Conservation (phyloP, 2,797 vertebrate genomes). For the Podarcis lilfordi region DNA sequence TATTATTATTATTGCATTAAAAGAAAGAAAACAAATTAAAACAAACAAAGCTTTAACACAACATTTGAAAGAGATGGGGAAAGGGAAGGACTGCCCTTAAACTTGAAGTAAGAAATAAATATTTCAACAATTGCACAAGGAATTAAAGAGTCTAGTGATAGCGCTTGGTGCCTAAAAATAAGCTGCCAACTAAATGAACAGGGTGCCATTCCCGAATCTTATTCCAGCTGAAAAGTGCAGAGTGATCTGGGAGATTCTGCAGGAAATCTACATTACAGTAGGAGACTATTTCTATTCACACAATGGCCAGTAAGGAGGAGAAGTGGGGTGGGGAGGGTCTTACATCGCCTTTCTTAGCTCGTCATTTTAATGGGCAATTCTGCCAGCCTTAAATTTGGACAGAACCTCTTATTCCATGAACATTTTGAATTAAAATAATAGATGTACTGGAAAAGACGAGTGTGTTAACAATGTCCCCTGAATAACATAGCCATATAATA, state of each 20-base stretch:
- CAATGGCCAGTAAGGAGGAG: conserved; percentile 61
- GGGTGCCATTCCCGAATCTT: conserved; percentile 63
- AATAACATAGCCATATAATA: not conserved
- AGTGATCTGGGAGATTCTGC: conserved; percentile 72
- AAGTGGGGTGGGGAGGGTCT: conserved; percentile 48
- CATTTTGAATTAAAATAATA: conserved; percentile 56
- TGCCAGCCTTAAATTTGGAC: conserved; percentile 69
- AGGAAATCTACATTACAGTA: conserved; percentile 74
- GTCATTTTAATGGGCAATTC: conserved; percentile 59
- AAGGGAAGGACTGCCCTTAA: conserved; percentile 30
- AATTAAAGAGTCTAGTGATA: conserved; percentile 64
- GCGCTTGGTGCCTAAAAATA: conserved; percentile 68
- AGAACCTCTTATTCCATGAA: conserved; percentile 64
- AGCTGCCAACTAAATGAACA: conserved; percentile 72
- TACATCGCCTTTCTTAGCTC: conserved; percentile 60
- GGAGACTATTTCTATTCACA: conserved; percentile 63
- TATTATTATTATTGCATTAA: not conserved
- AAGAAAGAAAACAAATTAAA: conserved; percentile 36
- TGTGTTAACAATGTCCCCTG: conserved; percentile 44
- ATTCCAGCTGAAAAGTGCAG: conserved; percentile 71
- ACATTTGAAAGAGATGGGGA: conserved; percentile 52
- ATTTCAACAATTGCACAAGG: conserved; percentile 60
- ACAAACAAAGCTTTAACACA: conserved; percentile 54
- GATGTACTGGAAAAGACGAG: conserved; percentile 48
- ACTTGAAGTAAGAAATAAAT: conserved; percentile 66